Evolutionary conservation across 2,797 vertebrate species (phyloP).

Genomic region (Ataeniobius toweri): DNA sequence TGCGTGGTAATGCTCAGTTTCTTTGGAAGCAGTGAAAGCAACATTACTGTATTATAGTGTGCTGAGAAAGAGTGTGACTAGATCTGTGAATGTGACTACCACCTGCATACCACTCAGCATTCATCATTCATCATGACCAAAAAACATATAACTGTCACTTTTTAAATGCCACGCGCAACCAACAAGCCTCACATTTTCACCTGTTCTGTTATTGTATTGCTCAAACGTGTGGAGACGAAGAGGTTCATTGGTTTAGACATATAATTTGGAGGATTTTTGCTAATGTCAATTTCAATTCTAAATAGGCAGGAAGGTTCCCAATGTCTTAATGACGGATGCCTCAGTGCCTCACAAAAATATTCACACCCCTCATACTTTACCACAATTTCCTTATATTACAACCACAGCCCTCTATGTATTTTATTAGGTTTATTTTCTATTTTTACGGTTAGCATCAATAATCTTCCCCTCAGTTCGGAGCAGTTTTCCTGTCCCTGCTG

Average conservation of each 20-base stretch:
- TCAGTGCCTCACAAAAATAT: neutral
- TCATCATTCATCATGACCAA: neutral
- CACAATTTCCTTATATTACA: neutral
- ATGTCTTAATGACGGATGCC: neutral
- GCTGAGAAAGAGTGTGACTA: conserved; percentile 65
- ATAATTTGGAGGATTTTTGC: neutral
- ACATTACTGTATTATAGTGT: conserved; percentile 69
- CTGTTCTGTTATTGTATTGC: neutral
- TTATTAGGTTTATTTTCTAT: neutral
- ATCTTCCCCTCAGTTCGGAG: neutral
- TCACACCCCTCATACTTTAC: neutral
- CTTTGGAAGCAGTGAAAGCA: conserved; percentile 65
- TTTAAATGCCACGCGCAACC: conserved; percentile 27
- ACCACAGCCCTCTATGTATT: neutral
- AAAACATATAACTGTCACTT: conserved; percentile 54
- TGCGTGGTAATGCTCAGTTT: conserved; percentile 76
- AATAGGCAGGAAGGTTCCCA: neutral
- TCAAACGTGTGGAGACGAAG: neutral
- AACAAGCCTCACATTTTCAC: conserved; percentile 34
- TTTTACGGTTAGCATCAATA: neutral
- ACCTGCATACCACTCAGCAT: conserved; percentile 23
- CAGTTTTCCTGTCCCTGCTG: neutral
- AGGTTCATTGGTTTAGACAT: neutral
- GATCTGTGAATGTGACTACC: conserved; percentile 50
- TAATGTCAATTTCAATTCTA: neutral